Percentiles rank a stretch among this genome's conserved stretches.
Evolutionary conservation across 2,113 vertebrate genomes (phyloP).

Genomic region (Porphyrio hochstetteri): DNA sequence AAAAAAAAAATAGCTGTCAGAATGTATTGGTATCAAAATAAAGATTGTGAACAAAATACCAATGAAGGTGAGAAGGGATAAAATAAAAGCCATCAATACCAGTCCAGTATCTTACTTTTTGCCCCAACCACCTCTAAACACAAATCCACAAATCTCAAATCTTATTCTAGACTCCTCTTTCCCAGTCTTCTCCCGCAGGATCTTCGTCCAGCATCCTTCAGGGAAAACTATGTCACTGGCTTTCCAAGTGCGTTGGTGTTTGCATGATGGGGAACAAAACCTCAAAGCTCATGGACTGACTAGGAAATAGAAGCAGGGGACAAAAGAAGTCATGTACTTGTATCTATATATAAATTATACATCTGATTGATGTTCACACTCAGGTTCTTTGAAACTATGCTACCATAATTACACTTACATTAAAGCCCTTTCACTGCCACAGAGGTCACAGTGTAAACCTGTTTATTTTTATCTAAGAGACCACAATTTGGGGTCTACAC

Average conservation of each 20-base stretch:
- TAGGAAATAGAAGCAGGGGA: not conserved
- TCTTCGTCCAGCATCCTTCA: not conserved
- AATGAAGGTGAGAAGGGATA: not conserved
- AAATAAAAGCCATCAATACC: not conserved
- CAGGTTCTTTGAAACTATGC: not conserved
- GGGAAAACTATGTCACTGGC: not conserved
- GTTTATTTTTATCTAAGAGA: not conserved
- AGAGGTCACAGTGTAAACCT: not conserved
- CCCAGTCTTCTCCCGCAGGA: not conserved
- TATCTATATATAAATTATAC: not conserved
- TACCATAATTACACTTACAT: rapidly evolving
- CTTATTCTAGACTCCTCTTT: not conserved
- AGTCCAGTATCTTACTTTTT: not conserved
- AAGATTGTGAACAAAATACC: not conserved
- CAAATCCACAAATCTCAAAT: not conserved
- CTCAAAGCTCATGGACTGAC: not conserved
- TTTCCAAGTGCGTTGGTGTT: not conserved
- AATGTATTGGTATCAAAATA: not conserved
- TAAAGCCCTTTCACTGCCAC: not conserved
- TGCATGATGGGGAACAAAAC: not conserved
- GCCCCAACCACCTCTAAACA: not conserved
- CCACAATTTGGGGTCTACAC: not conserved
- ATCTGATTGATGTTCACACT: not conserved
- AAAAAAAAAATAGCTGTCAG: not conserved
- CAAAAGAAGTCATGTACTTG: not conserved